Base-by-base conservation (phyloP, 2,113 vertebrate genomes). In the Istiophorus platypterus region DNA sequence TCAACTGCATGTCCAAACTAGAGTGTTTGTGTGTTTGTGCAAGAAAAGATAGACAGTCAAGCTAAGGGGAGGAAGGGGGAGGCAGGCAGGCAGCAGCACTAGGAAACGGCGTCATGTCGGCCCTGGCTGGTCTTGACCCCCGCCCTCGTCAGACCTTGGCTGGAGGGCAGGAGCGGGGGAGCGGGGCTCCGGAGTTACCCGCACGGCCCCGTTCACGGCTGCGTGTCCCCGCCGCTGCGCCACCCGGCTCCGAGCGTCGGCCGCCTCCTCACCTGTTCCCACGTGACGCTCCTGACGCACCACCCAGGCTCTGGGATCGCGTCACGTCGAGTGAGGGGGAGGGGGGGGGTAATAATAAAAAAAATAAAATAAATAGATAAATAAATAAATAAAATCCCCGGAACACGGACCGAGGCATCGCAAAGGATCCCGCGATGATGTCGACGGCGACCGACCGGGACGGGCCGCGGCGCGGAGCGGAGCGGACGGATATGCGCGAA, bases 81-180 rank as follows among this genome's bases (percentile, higher is more conserved):
- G 90, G 81, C 85, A 81, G 88, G 86, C 91, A 88, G 73, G 85
- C 69, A 84, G 87, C 81, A 78, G 85, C 73, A 84, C 58, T 80
- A 73, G 71, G 67, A 80, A 71, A 85, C 74, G 64, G 81, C 80
- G 76, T 84, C 68, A 78, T 69, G 66, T 71, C 78, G 75, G 72
- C 61, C 78, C 64, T 45, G 66, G 63, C 24, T 78, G 56, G 45
- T n/a, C 45, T 75, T 54, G 20, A n/a, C n/a, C n/a, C n/a, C 24
- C 72, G 49, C 31, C 45, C 65, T 80, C 34, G 42, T 41, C 72
- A 71, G 66, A 71, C 81, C 42, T 58, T 11, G 64, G 49, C n/a
- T 90, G 72, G 87, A 84, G 76, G 88, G 52, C 80, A 86, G n/a
- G n/a, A n/a, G 24, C 51, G 39, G 34, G 75, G 64, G 51, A 82